Evolutionary conservation across 92 coral and sea anemone genomes (phyloP).

Genomic region (Heliopora coerulea): DNA sequence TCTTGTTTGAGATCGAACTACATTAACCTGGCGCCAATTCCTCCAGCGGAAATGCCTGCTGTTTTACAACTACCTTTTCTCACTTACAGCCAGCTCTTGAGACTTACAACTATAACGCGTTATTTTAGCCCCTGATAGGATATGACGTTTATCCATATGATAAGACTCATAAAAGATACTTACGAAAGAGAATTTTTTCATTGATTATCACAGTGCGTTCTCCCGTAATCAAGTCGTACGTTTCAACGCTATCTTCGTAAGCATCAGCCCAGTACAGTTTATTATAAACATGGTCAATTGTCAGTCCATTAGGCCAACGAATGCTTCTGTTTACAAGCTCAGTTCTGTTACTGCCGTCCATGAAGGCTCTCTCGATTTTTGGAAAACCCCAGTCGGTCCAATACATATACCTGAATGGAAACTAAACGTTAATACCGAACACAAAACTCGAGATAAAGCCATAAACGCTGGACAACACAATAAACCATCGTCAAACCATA

Average conservation of each 20-base stretch:
- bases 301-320: conserved; percentile 82
- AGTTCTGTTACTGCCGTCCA: conserved; percentile 72
- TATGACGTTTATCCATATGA: no score
- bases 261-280: conserved; percentile 93
- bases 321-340: conserved; percentile 70
- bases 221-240: conserved; percentile 51
- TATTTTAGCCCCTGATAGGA: no score
- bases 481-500: no score
- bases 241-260: conserved; percentile 78
- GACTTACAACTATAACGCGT: no score
- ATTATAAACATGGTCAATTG: conserved; percentile 65
- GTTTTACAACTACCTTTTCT: no score
- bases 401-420: conserved; percentile 51
- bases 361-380: conserved; percentile 83
- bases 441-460: no score
- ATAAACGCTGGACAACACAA: no score
- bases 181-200: conserved; percentile 2
- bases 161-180: no score
- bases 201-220: conserved; percentile 17
- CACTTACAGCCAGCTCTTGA: no score
- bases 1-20: no score
- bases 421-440: not conserved
- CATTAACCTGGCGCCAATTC: no score
- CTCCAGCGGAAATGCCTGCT: no score
- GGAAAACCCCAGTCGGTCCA: conserved; percentile 32